Evolutionary conservation across 1,140 invertebrate genomes (phyloP), one percentile per base, ranked within the genome.

Genomic region (Drosophila tropicalis): DNA sequence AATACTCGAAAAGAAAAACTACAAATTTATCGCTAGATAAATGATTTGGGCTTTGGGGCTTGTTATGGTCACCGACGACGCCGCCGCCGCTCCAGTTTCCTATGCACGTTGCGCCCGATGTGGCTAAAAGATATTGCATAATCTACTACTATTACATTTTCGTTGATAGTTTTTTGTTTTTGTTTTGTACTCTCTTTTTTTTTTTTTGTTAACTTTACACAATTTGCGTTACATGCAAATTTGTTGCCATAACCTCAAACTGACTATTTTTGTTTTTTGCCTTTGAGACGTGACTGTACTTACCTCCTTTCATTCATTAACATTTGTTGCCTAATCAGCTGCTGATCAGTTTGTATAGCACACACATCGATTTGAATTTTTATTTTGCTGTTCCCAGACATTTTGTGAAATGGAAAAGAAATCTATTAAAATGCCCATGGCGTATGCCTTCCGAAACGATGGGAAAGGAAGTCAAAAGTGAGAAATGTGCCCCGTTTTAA

Each of bases 81-180:
- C 44, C 72, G 29, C 29, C 25, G 51, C 51, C 73, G 80, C 79
- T 87, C 84, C 80, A 87, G 80, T 87, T 89, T 89, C 57, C 84
- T 78, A 41, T 80, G 80, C 80, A 87, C 83, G 83, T 87, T 80
- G 84, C 84, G 84, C 63, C 67, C 64, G 68, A 73, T 70, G 71
- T 74, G 70, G 76, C 83, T 80, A 89, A 89, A 87, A 72, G 65
- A 77, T 87, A 76, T 89, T 87, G 72, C 84, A 84, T 80, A 89
- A 87, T 89, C 80, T 64, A 60, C 66, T 41, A 72, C 69, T 77
- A 76, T 89, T 89, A 87, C 70, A 78, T 72, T 78, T 64, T 87
- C 69, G 83, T 79, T 71, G 64, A 70, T 72, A 56, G 64, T 79
- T 73, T 76, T 57, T 70, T 70, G 40, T 70, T 70, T 44, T 29